Base-by-base conservation (phyloP, 2,888 invertebrate species). In the Heliconius ethilla region DNA sequence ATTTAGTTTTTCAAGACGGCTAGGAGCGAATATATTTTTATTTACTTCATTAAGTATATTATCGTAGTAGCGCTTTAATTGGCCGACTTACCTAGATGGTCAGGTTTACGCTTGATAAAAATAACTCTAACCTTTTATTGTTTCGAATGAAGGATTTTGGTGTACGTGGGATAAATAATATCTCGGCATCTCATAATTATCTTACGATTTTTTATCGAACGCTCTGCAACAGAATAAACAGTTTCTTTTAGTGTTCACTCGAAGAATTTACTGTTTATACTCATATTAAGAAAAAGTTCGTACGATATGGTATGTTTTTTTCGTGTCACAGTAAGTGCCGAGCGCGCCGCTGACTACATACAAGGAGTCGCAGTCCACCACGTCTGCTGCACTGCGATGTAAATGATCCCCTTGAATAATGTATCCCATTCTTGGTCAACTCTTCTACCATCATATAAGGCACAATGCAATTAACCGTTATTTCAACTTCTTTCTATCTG, bases 341-440 rank as follows among this genome's bases (percentile, higher is more conserved):
- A 83, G 89, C 92, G 90, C 88, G 89, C 89, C 89, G 83, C 83
- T 82, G 80, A 82, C 86, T 86, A 90, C 94, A 83, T 91, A 94
- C 90, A 93, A 87, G 94, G 93, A 89, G 88, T 84, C 88, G 89
- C 90, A 85, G 87, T 88, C 91, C 91, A 84, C 90, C 91, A 87
- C 91, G 90, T 91, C 90, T 90, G 87, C 87, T 84, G 88, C 89
- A 83, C 86, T 81, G 88, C 92, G 90, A 93, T 93, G 94, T 93
- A 93, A 93, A 94, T 92, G 93, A 92, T 94, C 93, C 90, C 90
- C 89, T 91, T 92, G 92, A 92, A 92, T 93, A 92, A 93, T 93
- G 92, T 92, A 91, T 92, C 90, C 93, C 93, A 90, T 93, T 92
- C 91, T 87, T 86, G 90, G 91, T 87, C 88, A 87, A 87, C 88